These are phyloP conservation scores for Corythornis cristatus DNA, from an alignment of 2,113 vertebrate species.

Conservation along the genomic window DNA sequence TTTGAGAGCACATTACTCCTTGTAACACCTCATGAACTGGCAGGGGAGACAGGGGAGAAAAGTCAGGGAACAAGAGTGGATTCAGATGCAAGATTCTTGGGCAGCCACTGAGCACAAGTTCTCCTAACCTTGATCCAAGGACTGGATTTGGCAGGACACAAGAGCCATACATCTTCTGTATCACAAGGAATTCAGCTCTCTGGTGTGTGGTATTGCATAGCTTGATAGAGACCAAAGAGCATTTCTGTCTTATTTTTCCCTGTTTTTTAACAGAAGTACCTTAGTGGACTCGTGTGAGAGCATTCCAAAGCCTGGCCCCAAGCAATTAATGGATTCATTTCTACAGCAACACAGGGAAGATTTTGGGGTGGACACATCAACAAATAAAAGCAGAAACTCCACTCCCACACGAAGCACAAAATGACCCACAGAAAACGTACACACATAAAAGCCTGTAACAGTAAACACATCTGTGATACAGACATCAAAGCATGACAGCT, in stretches of 20 bases:
- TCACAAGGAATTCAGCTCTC: constrained; percentile 19
- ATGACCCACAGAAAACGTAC: neutral
- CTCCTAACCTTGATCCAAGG: constrained; percentile 56
- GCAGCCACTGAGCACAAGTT: constrained; percentile 16
- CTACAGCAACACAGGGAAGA: neutral
- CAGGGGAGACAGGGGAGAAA: fast-evolving
- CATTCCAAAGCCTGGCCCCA: neutral
- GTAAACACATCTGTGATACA: neutral
- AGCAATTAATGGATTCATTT: neutral
- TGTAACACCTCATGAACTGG: neutral
- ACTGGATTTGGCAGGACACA: constrained; percentile 41
- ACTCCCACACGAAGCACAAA: neutral
- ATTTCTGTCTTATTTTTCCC: neutral
- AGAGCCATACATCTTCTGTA: neutral
- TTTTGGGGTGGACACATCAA: neutral
- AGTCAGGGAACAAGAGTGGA: neutral
- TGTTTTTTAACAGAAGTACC: constrained; percentile 6
- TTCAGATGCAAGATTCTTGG: neutral
- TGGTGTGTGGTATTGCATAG: constrained; percentile 34
- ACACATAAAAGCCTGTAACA: neutral
- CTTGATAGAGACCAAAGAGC: constrained; percentile 29
- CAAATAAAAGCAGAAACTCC: neutral
- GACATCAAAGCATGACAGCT: neutral
- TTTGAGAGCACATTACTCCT: neutral
- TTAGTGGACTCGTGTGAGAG: neutral